phyloP scores from a whole-genome alignment of 2,797 vertebrate genomes.

The Sebastes kiyomatsui region DNA sequence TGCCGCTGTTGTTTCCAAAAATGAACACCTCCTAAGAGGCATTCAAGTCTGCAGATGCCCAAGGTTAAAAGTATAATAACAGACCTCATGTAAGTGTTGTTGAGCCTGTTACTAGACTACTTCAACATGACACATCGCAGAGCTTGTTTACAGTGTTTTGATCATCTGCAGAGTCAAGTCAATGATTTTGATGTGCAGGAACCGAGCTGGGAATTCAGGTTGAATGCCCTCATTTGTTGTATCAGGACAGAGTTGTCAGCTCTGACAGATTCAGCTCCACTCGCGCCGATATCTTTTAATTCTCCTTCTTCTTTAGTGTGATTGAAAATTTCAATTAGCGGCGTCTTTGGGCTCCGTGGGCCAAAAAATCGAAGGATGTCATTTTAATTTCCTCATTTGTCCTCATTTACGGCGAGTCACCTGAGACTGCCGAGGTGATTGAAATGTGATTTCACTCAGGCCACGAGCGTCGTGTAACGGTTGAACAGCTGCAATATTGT shows the following conservation, averaged over 20 bases:
- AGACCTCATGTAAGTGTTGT: neutral
- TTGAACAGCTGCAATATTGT: conserved; percentile 68
- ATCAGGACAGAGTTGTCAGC: conserved; percentile 37
- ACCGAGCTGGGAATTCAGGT: conserved; percentile 5
- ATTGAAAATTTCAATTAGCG: conserved; percentile 70
- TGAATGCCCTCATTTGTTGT: neutral
- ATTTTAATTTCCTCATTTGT: conserved; percentile 72
- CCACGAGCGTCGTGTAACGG: conserved; percentile 49
- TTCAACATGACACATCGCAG: neutral
- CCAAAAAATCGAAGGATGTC: conserved; percentile 57
- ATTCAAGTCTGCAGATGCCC: neutral
- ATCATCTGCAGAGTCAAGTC: conserved; percentile 10
- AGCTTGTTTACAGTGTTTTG: conserved; percentile 22
- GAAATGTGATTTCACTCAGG: conserved; percentile 63
- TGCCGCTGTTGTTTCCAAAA: neutral
- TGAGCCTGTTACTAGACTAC: neutral
- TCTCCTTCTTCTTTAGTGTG: conserved; percentile 33
- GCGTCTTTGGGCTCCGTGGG: conserved; percentile 23
- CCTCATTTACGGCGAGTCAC: conserved; percentile 66
- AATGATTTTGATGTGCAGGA: neutral
- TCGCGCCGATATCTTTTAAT: conserved; percentile 12
- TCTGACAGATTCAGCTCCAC: conserved; percentile 39
- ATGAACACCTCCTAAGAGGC: neutral
- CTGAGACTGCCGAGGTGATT: conserved; percentile 64
- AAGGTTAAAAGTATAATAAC: conserved; percentile 21